A percentile compares a stretch with the other conserved stretches of the same genome.
phyloP scores from a whole-genome alignment of 2,797 vertebrate genomes.

The Periophthalmus magnuspinnatus region DNA sequence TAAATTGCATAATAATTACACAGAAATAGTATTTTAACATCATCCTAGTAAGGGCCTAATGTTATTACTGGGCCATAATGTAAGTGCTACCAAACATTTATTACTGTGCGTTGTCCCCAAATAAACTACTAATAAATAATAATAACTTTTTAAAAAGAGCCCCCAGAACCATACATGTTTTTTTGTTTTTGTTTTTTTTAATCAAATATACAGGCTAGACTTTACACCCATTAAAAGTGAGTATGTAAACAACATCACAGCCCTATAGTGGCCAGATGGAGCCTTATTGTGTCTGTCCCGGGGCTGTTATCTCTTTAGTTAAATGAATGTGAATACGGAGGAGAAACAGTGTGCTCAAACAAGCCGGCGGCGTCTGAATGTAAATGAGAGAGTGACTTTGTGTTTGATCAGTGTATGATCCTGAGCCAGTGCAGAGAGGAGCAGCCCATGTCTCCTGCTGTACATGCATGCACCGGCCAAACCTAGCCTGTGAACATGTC shows the following conservation, averaged over 20 bases:
- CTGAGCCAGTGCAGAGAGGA: constrained; percentile 27
- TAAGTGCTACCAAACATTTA: too few relatives aligned
- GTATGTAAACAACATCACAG: not conserved
- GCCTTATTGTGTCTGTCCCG: constrained; percentile 1
- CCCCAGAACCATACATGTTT: too few relatives aligned
- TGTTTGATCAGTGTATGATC: constrained; percentile 56
- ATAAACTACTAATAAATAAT: too few relatives aligned
- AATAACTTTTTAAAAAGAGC: too few relatives aligned
- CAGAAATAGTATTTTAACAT: too few relatives aligned
- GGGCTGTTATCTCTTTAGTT: constrained; percentile 4
- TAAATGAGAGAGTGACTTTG: constrained; percentile 40
- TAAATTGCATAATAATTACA: too few relatives aligned
- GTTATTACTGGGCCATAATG: too few relatives aligned
- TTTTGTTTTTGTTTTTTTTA: not conserved
- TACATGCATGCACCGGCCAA: constrained; percentile 23
- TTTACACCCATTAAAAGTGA: not conserved
- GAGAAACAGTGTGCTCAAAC: constrained; percentile 18
- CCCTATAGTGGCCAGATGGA: not conserved
- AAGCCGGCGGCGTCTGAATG: constrained; percentile 32
- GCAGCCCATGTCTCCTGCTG: constrained; percentile 7
- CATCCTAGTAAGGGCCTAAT: too few relatives aligned
- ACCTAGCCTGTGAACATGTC: constrained; percentile 44
- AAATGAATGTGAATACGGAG: constrained; percentile 7
- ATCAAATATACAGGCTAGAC: not conserved
- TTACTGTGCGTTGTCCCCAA: too few relatives aligned